These are phyloP conservation scores for Burhinus oedicnemus DNA, from an alignment of 2,113 vertebrate genomes.

Conservation along the genomic window DNA sequence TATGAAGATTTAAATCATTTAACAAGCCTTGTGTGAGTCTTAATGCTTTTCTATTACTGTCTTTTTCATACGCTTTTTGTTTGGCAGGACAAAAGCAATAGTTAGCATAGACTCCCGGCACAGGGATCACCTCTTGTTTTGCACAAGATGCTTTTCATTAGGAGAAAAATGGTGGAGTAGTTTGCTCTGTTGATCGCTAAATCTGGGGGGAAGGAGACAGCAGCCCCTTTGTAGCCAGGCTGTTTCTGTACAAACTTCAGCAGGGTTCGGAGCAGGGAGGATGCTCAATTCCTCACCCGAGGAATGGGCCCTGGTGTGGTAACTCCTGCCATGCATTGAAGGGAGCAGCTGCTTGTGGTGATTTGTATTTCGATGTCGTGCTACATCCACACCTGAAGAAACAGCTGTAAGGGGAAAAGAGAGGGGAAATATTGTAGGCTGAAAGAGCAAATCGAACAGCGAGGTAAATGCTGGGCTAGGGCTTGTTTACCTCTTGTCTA, in stretches of 20 bases:
- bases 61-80: neutral
- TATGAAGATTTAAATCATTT: constrained; percentile 81
- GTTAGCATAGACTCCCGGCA: neutral
- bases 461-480: neutral
- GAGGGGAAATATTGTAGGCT: neutral
- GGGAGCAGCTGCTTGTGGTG: neutral
- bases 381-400: neutral
- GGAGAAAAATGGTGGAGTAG: neutral
- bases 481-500: neutral
- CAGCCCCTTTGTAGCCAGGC: neutral
- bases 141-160: neutral
- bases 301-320: neutral
- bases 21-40: constrained; percentile 70
- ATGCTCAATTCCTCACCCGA: neutral
- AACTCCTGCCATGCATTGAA: neutral
- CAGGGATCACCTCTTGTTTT: neutral
- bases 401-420: neutral
- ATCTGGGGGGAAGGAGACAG: neutral
- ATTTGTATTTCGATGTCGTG: neutral
- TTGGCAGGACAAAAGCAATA: neutral
- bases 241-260: neutral
- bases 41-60: constrained; percentile 39
- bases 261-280: neutral
- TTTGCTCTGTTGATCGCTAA: neutral
- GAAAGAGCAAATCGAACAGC: neutral